Percentiles rank a stretch among this genome's conserved stretches.
These are phyloP conservation scores for Laupala kohalensis DNA, from an alignment of 1,140 invertebrate species.

Conservation along the genomic window DNA sequence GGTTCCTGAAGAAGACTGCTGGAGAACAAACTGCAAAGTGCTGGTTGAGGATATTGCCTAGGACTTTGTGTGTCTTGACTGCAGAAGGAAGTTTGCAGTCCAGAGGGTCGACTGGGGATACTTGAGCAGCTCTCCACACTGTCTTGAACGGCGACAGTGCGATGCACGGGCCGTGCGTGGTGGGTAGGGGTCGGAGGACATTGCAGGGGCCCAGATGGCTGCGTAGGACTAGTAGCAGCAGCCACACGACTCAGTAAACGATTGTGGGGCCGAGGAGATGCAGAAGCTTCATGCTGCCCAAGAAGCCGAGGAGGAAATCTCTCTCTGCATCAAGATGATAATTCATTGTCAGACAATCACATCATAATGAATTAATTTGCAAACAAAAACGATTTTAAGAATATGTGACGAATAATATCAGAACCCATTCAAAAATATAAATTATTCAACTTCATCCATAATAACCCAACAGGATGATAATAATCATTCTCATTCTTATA, in stretches of 20 bases:
- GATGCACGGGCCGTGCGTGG: conserved; percentile 35
- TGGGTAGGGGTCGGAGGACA: conserved; percentile 75
- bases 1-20: not conserved
- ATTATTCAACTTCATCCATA: no score
- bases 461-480: no score
- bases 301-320: conserved; percentile 21
- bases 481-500: no score
- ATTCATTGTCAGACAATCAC: conserved; percentile 6
- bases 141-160: not conserved
- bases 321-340: conserved; percentile 9
- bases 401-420: no score
- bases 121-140: not conserved
- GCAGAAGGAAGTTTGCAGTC: not conserved
- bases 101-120: not conserved
- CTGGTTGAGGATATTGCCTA: not conserved
- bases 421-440: no score
- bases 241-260: conserved; percentile 7
- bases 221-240: conserved; percentile 1
- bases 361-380: no score
- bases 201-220: conserved; percentile 23
- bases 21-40: not conserved
- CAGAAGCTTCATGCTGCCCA: conserved; percentile 13
- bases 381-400: not conserved
- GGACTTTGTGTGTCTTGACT: not conserved
- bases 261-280: conserved; percentile 4